Conservation (phyloP, 2,113 vertebrate genomes). For the Cynopterus brachyotis region DNA sequence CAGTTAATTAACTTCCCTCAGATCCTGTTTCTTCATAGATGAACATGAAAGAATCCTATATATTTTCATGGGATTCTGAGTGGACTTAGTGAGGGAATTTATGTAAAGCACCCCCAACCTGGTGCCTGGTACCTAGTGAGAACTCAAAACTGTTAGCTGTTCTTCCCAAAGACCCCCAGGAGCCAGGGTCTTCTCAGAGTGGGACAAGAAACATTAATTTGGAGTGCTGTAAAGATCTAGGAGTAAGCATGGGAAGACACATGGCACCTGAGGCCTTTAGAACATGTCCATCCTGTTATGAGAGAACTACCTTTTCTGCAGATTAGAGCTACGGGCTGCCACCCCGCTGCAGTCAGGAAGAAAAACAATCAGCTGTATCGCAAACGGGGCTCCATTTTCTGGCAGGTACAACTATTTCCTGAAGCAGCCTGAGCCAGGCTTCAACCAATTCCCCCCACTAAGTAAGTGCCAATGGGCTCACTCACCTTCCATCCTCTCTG, state of each 20-base stretch:
- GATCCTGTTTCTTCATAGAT: neutral
- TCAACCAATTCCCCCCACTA: accelerated
- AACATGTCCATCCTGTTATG: accelerated
- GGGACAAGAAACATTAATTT: accelerated
- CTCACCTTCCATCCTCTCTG: conserved; percentile 97
- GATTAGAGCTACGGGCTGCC: neutral
- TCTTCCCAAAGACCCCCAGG: neutral
- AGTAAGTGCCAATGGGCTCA: accelerated
- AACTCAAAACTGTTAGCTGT: accelerated
- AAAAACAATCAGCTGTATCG: accelerated
- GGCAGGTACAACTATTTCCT: neutral
- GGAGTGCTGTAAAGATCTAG: accelerated
- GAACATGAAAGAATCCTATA: neutral
- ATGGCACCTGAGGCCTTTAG: too few relatives aligned
- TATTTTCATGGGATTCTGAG: neutral
- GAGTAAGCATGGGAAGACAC: neutral
- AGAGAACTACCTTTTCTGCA: too few relatives aligned
- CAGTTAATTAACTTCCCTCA: neutral
- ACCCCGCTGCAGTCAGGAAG: neutral
- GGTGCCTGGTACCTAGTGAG: neutral
- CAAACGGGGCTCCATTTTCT: neutral
- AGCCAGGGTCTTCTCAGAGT: neutral
- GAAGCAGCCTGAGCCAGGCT: neutral
- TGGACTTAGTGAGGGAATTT: neutral
- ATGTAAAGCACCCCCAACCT: neutral